Evolutionary conservation across 2,797 vertebrate genomes (phyloP), one percentile per base, ranked within the genome.

Genomic region (Otolemur crassicaudatus): DNA sequence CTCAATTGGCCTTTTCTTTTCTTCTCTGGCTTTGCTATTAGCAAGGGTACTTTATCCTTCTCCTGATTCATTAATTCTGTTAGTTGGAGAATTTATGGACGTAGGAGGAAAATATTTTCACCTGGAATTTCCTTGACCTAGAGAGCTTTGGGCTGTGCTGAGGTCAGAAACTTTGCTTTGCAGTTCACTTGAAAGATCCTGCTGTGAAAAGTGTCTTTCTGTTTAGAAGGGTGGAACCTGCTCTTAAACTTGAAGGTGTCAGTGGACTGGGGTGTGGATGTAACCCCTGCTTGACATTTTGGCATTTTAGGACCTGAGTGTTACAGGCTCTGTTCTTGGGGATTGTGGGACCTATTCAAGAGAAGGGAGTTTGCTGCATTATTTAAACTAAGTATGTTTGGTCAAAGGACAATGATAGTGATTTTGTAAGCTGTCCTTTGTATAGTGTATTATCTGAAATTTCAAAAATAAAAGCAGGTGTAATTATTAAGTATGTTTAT

Each of bases 391-490:
- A 72, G 17, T 46, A 10, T 46, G 40, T 60, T 67, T 67, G 82
- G 29, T 25, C 60, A 37, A 16, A 70, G 83, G 89, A 73, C 72
- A 61, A 6, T 22, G 53, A 63, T 20, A 72, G n/a, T 65, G 58
- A 20, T 87, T 94, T 65, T 84, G 40, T 95, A 77, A 96, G 73
- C 53, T 86, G 77, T 87, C 49, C 67, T 95, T 91, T 73, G 58
- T 80, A 58, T 43, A 72, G 17, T 29, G 5, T 82, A 29, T 73
- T 86, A 27, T 70, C 89, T 65, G 58, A 37, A 92, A 92, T 91
- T 93, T 93, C 72, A 94, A 27, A 97, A 95, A 76, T 90, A 90
- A 90, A 81, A 94, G 27, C 31, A 87, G 40, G 37, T 82, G 37
- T 82, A 34, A 80, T 95, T 53, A 75, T 58, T 87, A 86, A 70